Evolutionary conservation across 2,113 vertebrate species (phyloP).

Genomic region (Paradoxurus hermaphroditus): DNA sequence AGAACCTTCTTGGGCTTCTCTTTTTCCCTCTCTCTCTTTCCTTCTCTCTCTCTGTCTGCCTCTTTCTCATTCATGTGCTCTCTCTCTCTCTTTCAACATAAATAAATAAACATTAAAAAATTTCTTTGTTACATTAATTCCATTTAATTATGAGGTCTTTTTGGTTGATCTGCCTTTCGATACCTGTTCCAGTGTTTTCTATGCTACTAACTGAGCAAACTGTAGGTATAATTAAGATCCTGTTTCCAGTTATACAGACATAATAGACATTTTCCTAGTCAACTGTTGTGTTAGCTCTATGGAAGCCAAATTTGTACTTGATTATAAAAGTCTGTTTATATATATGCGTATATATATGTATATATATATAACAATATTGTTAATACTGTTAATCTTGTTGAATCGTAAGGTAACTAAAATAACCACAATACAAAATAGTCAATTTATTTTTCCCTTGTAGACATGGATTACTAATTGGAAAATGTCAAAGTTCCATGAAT

Average conservation of each 20-base stretch:
- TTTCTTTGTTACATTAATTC: neutral
- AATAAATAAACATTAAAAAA: neutral
- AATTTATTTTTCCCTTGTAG: neutral
- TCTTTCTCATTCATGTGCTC: too few relatives aligned
- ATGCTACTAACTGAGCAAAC: neutral
- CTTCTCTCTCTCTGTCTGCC: too few relatives aligned
- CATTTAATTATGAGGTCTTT: neutral
- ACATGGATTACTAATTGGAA: neutral
- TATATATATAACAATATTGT: too few relatives aligned
- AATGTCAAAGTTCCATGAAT: neutral
- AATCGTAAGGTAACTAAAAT: neutral
- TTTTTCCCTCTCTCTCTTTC: too few relatives aligned
- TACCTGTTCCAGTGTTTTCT: neutral
- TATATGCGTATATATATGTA: too few relatives aligned
- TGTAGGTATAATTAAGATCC: neutral
- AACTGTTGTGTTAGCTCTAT: neutral
- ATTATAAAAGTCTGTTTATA: neutral
- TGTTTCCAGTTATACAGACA: neutral
- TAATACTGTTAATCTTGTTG: neutral
- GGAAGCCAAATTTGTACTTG: neutral
- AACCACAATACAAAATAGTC: neutral
- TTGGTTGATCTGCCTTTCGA: neutral
- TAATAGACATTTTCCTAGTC: neutral
- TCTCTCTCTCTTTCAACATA: too few relatives aligned
- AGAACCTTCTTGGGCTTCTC: too few relatives aligned